These are phyloP conservation scores for Drosophila tsacasi DNA, from an alignment of 1,140 invertebrate species.

Conservation along the genomic window DNA sequence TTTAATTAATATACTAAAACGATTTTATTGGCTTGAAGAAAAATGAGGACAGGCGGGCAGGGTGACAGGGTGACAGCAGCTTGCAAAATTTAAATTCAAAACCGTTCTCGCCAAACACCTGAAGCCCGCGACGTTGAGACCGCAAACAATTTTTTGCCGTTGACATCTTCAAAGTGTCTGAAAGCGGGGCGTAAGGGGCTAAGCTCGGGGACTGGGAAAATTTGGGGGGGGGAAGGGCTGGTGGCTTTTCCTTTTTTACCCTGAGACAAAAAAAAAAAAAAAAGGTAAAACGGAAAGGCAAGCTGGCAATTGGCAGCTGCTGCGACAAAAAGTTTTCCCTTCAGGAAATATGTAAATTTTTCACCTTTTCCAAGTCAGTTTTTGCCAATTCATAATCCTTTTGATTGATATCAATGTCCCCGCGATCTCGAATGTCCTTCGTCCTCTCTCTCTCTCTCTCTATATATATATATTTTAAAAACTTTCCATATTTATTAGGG, in stretches of 20 bases:
- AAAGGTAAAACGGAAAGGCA: constrained; percentile 18
- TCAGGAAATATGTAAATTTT: constrained; percentile 43
- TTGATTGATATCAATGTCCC: constrained; percentile 59
- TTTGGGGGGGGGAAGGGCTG: not conserved
- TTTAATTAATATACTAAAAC: constrained; percentile 83
- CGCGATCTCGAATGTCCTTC: constrained; percentile 14
- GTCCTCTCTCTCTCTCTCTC: too few species aligned
- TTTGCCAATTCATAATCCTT: constrained; percentile 64
- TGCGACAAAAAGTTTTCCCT: constrained; percentile 31
- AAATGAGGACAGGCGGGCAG: not conserved
- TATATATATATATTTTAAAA: not conserved
- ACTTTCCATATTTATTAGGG: constrained; percentile 1
- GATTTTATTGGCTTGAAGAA: constrained; percentile 65
- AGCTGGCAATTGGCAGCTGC: constrained; percentile 57
- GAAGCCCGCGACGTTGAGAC: constrained; percentile 37
- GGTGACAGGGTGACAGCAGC: not conserved
- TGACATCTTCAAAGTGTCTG: constrained; percentile 72
- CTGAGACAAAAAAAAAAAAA: constrained; percentile 5
- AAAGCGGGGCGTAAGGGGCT: not conserved
- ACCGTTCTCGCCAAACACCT: constrained; percentile 39
- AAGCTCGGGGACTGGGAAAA: not conserved
- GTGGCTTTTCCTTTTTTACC: not conserved
- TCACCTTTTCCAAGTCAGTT: constrained; percentile 26
- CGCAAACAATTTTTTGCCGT: constrained; percentile 62
- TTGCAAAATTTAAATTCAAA: constrained; percentile 62